Base-by-base conservation (phyloP, 2,113 vertebrate species). In the Xenus cinereus region DNA sequence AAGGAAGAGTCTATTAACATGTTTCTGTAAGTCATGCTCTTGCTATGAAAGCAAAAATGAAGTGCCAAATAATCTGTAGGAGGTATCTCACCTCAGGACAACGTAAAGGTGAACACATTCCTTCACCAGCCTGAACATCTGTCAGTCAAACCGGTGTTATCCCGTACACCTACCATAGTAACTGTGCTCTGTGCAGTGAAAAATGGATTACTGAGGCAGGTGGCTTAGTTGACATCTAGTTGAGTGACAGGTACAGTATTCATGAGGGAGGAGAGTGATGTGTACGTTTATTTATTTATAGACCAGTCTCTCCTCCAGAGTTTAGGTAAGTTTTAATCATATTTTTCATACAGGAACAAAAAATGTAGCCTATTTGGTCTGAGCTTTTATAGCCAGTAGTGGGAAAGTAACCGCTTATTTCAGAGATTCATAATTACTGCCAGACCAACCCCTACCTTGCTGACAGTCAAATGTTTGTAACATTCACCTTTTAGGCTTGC, bases 281-380 rank as follows among this genome's bases (percentile, higher is more conserved):
- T 54, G 35, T 75, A 56, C 60, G 91, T 94, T 89, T 89, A 35
- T 97, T 94, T 97, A 88, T 95, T 95, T 96, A 66, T 87, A 93
- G 72, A 90, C n/a, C 69, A 76, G 71, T 93, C 88, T 97, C 54
- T 94, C 16, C 22, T 59, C 8, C 35, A 91, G 46, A 26, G 3
- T 76, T 88, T 95, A 76, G 33, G 16, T 86, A 93, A 79, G 51
- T 64, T 91, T 79, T 76, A 94, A 62, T 89, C 1, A 16, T 41
- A 37, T 57, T 87, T 83, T 92, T 87, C 67, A 64, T 69, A 73
- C 10, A 89, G n/a, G 21, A 87, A 21, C 11, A 53, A 80, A 48
- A 74, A 90, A 86, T 56, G 64, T 81, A 78, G 12, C 33, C 16
- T 91, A 3, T 89, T 92, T 95, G 9, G 90, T 94, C 10, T 21